phyloP scores from a whole-genome alignment of 2,113 vertebrate genomes.

The Ictalurus furcatus region DNA sequence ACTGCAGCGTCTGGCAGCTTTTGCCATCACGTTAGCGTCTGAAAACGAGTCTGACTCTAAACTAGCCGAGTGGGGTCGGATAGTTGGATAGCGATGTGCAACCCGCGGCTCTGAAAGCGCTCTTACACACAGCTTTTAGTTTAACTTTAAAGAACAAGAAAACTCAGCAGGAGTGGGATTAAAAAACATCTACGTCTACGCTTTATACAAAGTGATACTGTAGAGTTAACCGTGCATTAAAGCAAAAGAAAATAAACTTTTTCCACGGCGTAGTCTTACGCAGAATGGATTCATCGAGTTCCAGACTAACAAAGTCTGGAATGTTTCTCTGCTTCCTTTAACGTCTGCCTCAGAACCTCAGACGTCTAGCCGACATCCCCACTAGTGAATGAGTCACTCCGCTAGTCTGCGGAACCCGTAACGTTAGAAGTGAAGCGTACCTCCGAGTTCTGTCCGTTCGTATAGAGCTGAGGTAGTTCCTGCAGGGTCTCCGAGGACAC shows the following conservation, averaged over 20 bases:
- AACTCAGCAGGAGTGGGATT: not conserved
- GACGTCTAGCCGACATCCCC: not conserved
- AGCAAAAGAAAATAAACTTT: not conserved
- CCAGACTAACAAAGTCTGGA: no score
- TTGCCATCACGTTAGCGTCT: not conserved
- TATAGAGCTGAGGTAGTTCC: conserved; percentile 87
- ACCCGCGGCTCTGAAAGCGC: not conserved
- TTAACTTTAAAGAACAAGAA: not conserved
- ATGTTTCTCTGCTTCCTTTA: no score
- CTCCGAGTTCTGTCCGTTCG: conserved; percentile 90
- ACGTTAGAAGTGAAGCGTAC: conserved; percentile 61
- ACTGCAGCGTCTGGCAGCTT: not conserved
- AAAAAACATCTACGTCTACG: not conserved
- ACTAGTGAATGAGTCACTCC: not conserved
- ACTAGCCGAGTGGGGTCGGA: not conserved
- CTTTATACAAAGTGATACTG: not conserved
- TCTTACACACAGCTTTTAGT: not conserved
- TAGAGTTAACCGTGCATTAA: not conserved
- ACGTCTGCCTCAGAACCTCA: no score
- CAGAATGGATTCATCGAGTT: not conserved
- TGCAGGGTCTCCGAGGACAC: conserved; percentile 85
- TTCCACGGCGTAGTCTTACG: not conserved
- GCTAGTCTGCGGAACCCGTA: not conserved
- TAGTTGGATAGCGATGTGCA: not conserved
- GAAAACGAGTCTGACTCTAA: not conserved